Base-by-base conservation (phyloP, 2,797 vertebrate species). In the Crax fasciolata region DNA sequence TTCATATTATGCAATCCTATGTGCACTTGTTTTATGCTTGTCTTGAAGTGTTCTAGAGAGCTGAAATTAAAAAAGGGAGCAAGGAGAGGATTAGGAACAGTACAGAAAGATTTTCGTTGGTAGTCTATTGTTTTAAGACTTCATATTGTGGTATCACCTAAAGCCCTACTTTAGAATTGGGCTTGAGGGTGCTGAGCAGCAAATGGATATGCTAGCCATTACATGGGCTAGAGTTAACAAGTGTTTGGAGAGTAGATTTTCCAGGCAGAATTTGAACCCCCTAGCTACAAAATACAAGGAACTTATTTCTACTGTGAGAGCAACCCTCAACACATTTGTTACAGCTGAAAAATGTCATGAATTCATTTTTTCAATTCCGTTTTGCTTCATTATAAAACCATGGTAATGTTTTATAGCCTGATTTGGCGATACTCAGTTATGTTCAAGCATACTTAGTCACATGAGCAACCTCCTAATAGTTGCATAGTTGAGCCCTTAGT, bases 391-490 rank as follows among this genome's bases (percentile, higher is more conserved):
- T 91, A 32, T 71, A 59, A 79, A 77, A 6, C 38, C 49, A 24
- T 13, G 11, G 48, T 18, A 63, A 52, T 87, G 52, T 62, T 95
- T 92, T 90, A 63, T 48, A 63, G 59, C 27, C 44, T 54, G 76
- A 86, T 83, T 78, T 85, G 78, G 54, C 9, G 13, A 59, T 65
- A 57, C 5, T 67, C 28, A 11, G 44, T 76, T 87, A 23, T 61
- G 28, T 74, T 90, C 32, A 62, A 72, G 66, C 39, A 14, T 20
- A 41, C 67, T 80, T 63, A 59, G 25, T 87, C 65, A 39, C 63
- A 41, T 18, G 76, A 96, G 65, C 66, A 88, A 59, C 48, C 35
- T 89, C 38, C 41, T 79, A 81, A 88, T 39, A 81, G 73, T 70
- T 76, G 35, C 82, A 46, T 63, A 61, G 51, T 93, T 73, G 82